Evolutionary conservation across 2,113 vertebrate species (phyloP).

Genomic region (Cacatua alba): DNA sequence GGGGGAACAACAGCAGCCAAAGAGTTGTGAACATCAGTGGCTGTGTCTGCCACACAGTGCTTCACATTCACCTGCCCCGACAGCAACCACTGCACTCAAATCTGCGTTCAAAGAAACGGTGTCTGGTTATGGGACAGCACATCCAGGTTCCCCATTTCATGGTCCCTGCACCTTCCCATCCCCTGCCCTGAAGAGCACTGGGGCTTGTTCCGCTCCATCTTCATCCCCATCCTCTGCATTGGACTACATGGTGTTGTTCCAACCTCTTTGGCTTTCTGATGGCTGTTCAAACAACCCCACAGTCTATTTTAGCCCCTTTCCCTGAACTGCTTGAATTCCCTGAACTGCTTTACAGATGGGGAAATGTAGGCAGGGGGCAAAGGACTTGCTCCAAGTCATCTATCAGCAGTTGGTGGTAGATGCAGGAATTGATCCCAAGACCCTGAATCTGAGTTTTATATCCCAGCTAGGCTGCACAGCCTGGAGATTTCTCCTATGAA

Average conservation of each 20-base stretch:
- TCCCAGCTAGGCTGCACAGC: not conserved
- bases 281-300: not conserved
- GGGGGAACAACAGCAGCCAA: not conserved
- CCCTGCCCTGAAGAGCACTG: not conserved
- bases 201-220: not conserved
- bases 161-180: not conserved
- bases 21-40: rapidly evolving
- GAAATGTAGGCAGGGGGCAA: not conserved
- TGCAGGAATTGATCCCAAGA: rapidly evolving
- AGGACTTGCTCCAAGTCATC: not conserved
- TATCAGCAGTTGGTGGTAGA: not conserved
- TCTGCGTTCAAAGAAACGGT: not conserved
- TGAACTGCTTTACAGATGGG: not conserved
- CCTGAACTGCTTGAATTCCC: not conserved
- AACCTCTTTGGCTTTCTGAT: not conserved
- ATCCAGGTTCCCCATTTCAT: rapidly evolving
- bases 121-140: not conserved
- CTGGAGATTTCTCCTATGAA: not conserved
- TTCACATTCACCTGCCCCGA: rapidly evolving
- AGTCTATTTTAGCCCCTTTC: not conserved
- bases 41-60: not conserved
- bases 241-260: not conserved
- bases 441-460: not conserved
- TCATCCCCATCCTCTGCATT: not conserved
- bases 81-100: rapidly evolving